Evolutionary conservation across 2,797 vertebrate genomes (phyloP).

Genomic region (Austrolebias charrua): DNA sequence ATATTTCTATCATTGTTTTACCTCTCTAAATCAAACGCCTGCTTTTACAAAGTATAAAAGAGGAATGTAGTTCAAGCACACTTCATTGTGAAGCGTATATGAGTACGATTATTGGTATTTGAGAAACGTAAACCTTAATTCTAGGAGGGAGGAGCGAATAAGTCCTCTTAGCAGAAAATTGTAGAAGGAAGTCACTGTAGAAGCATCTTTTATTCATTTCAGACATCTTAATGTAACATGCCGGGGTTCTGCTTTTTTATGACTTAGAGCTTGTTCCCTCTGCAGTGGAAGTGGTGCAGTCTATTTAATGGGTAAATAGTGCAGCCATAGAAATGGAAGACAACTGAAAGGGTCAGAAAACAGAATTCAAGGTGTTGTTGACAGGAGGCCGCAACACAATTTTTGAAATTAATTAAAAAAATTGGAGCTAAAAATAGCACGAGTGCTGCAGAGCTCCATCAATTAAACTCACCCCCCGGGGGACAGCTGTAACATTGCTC

Average conservation of each 20-base stretch:
- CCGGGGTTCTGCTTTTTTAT: background rate
- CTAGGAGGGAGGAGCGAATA: slow-evolving; percentile 27
- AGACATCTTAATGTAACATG: slow-evolving; percentile 33
- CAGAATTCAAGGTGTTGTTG: slow-evolving; percentile 56
- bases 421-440: slow-evolving; percentile 72
- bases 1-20: background rate
- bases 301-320: slow-evolving; percentile 13
- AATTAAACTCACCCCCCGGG: slow-evolving; percentile 60
- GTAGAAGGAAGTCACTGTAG: background rate
- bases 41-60: slow-evolving; percentile 4
- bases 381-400: slow-evolving; percentile 57
- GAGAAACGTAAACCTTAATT: slow-evolving; percentile 28
- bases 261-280: background rate
- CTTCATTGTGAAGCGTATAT: slow-evolving; percentile 8
- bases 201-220: slow-evolving; percentile 19
- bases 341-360: slow-evolving; percentile 26
- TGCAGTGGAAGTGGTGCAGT: slow-evolving; percentile 16
- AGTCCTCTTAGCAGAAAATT: slow-evolving; percentile 13
- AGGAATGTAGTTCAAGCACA: background rate
- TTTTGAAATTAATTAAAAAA: slow-evolving; percentile 73
- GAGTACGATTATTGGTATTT: slow-evolving; percentile 1
- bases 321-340: slow-evolving; percentile 13
- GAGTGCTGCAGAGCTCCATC: slow-evolving; percentile 53
- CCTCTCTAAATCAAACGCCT: background rate
- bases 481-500: slow-evolving; percentile 60